Base-by-base conservation (phyloP, 2,113 vertebrate species). In the Xenopus laevis region DNA sequence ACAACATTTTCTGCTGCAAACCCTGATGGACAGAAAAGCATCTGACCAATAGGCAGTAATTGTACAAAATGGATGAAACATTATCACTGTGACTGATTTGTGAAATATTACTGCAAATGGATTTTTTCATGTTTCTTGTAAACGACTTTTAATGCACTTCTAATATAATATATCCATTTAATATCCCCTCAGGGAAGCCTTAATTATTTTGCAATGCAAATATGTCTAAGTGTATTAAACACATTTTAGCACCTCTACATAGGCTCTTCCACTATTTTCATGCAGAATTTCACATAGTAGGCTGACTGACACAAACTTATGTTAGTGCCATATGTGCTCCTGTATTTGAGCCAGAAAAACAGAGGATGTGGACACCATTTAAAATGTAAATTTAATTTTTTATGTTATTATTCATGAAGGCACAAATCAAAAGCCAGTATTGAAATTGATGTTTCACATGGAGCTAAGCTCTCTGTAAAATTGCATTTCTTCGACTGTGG, bases 201-300 rank as follows among this genome's bases (percentile, higher is more conserved):
- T 81, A 82, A 84, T 85, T 83, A 77, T 85, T 92, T 91, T 89
- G 87, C 88, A 91, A 87, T 91, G 88, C 89, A 92, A 92, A 92
- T 92, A 89, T 91, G 89, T 90, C 89, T 82, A 89, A 92, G 89
- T 92, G 86, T 91, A 91, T 87, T 89, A 91, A 92, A 92, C 90
- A 92, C 87, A 88, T 88, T 87, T 87, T 90, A 91, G 83, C 89
- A 92, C 90, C 88, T 91, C 85, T 88, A 81, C 84, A 84, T 81
- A 88, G 83, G 82, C 87, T 88, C 89, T 88, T 88, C 86, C 91
- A 89, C 84, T 92, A 91, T 91, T 90, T 91, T 88, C 89, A 91
- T 91, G 87, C 81, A 88, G 86, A 89, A 91, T 89, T 91, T 90
- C 84, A 85, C 84, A 82, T 87, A 90, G 86, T 86, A 89, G 87